Base-by-base conservation (phyloP, 2,888 invertebrate species). In the Phyto melanocephala region DNA sequence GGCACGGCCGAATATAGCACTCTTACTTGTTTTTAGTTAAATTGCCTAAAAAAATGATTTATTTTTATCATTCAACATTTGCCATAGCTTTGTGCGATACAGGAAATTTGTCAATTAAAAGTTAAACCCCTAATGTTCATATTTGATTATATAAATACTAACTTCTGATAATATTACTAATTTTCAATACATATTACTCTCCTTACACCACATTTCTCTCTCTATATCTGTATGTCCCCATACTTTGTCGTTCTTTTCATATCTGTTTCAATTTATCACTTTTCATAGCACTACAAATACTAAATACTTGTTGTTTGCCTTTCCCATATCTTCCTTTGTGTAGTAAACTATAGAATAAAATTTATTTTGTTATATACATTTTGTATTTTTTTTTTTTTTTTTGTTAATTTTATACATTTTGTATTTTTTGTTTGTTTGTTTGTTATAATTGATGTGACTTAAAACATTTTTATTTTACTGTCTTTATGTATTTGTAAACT, bases 241-340 rank as follows among this genome's bases (percentile, higher is more conserved):
- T n/a, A 37, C 17, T 65, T n/a, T 56, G 45, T 20, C 20, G 20
- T 11, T 42, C 40, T 67, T 33, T 47, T 33, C 50, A 35, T 68
- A 56, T 70, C 35, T 77, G 22, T 60, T 72, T 37, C 33, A 72
- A 5, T 54, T 67, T 74, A 47, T 74, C 54, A 45, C 62, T 63
- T 24, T 74, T 45, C 35, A 58, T 52, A 76, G 65, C 71, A 80
- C 79, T 15, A 54, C 24, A 54, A 58, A 74, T 58, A 67, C 56
- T 22, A n/a, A n/a, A n/a, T n/a, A 67, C 20, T 50, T 35, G 33
- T 62, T 52, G 24, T 35, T 52, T 13, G 24, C 35, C 17, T 6
- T 10, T 6, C 37, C 67, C 35, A 28, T 54, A 5, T 20, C 10
- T 50, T 37, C 22, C 22, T 35, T 75, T 24, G 54, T 56, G 62